Conservation (phyloP, 2,888 invertebrate species). For the Thyatira batis region DNA sequence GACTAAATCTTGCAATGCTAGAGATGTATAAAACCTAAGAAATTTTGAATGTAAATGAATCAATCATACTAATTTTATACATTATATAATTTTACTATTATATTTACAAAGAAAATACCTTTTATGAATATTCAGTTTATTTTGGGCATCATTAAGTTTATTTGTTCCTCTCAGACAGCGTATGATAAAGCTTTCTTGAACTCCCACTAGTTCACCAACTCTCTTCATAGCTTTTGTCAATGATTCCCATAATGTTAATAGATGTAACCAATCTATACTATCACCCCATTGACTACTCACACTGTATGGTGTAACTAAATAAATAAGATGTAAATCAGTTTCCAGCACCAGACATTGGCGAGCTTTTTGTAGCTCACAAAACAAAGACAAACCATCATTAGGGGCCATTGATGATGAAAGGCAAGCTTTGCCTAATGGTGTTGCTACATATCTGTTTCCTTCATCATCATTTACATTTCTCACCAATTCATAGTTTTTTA, state of each 20-base stretch:
- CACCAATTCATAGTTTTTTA: constrained; percentile 92
- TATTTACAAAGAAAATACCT: constrained; percentile 71
- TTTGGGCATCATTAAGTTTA: constrained; percentile 79
- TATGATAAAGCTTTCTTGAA: constrained; percentile 93
- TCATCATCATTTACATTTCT: constrained; percentile 80
- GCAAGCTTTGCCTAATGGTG: constrained; percentile 95
- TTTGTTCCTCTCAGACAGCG: constrained; percentile 87
- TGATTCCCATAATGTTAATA: constrained; percentile 91
- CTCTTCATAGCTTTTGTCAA: constrained; percentile 90
- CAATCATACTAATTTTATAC: no score
- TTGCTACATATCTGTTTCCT: constrained; percentile 85
- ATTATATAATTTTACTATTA: no score
- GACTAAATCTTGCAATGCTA: constrained; percentile 96
- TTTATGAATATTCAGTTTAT: constrained; percentile 84
- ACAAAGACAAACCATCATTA: constrained; percentile 93
- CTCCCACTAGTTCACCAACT: constrained; percentile 94
- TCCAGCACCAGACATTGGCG: constrained; percentile 95
- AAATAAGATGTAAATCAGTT: constrained; percentile 96
- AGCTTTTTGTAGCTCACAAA: constrained; percentile 94
- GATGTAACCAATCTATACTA: constrained; percentile 89
- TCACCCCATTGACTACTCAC: constrained; percentile 90
- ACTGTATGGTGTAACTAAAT: constrained; percentile 96
- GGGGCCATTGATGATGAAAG: constrained; percentile 97
- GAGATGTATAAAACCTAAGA: constrained; percentile 91
- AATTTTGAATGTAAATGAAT: constrained; percentile 1